phyloP scores from a whole-genome alignment of 1,140 invertebrate species.

The Drosophila ironensis region DNA sequence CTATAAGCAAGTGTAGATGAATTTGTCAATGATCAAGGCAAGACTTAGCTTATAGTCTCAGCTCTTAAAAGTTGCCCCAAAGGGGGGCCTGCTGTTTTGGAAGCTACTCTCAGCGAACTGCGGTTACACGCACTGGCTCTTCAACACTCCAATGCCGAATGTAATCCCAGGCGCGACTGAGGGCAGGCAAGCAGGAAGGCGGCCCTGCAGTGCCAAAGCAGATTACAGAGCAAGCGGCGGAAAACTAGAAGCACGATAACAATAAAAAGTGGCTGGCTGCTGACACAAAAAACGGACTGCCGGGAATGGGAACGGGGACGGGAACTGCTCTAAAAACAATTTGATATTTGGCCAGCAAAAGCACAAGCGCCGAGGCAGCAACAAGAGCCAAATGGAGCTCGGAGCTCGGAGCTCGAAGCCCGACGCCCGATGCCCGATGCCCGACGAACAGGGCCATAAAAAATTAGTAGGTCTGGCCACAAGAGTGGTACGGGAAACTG shows the following conservation, averaged over 20 bases:
- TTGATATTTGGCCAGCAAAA: conserved; percentile 76
- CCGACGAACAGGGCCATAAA: conserved; percentile 51
- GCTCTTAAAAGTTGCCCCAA: too few species aligned
- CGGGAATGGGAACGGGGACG: too few species aligned
- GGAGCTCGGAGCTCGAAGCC: background rate
- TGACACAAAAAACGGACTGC: conserved; percentile 42
- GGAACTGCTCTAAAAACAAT: conserved; percentile 72
- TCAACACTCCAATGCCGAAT: conserved; percentile 9
- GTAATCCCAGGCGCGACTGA: conserved; percentile 64
- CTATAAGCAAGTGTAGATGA: too few species aligned
- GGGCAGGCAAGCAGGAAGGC: too few species aligned
- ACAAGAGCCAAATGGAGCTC: too few species aligned
- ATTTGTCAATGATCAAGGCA: too few species aligned
- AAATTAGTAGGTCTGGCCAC: conserved; percentile 71
- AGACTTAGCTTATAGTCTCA: too few species aligned
- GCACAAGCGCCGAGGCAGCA: background rate
- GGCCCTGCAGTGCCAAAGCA: conserved; percentile 20
- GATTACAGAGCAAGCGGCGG: conserved; percentile 50
- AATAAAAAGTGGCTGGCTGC: conserved; percentile 60
- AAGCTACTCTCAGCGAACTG: conserved; percentile 56
- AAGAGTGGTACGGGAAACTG: conserved; percentile 19
- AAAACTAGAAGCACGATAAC: conserved; percentile 59
- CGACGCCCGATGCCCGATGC: conserved; percentile 17
- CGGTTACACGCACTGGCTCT: conserved; percentile 51
- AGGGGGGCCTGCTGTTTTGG: too few species aligned